A percentile compares a stretch with the other conserved stretches of the same genome.
These are phyloP conservation scores for Parapsyche elsis DNA, from an alignment of 1,140 invertebrate genomes.

Conservation along the genomic window DNA sequence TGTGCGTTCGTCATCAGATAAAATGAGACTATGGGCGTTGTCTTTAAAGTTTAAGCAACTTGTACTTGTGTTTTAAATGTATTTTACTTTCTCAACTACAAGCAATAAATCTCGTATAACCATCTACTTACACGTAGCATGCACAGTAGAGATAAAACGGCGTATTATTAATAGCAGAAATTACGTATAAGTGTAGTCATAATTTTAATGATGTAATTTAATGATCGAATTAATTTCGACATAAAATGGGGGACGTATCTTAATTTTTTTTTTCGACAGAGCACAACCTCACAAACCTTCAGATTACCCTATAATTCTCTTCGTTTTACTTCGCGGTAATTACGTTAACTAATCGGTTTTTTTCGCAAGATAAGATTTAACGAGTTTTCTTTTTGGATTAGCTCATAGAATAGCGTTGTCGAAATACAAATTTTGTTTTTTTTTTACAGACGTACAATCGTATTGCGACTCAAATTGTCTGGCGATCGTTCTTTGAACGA, in stretches of 20 bases:
- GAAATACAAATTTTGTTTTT: no score
- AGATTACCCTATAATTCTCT: slow-evolving; percentile 4
- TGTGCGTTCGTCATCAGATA: no score
- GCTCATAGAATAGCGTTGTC: neutral
- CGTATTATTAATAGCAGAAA: neutral
- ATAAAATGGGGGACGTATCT: neutral
- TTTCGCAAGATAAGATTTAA: slow-evolving; percentile 7
- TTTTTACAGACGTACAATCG: no score
- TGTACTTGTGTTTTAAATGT: no score
- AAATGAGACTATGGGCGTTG: no score
- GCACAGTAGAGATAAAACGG: neutral
- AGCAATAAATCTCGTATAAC: no score
- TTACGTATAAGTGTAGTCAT: slow-evolving; percentile 24
- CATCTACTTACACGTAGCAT: neutral
- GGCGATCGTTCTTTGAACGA: no score
- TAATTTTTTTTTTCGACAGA: neutral
- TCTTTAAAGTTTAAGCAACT: no score
- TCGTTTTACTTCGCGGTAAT: neutral
- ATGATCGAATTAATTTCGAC: slow-evolving; percentile 1
- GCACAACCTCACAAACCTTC: neutral
- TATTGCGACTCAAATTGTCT: no score
- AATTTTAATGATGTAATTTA: slow-evolving; percentile 20
- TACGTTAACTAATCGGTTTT: slow-evolving; percentile 20
- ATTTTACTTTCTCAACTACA: no score
- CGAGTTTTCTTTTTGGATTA: slow-evolving; percentile 14